Base-by-base conservation (phyloP, 2,888 invertebrate genomes). In the Clitarchus hookeri region DNA sequence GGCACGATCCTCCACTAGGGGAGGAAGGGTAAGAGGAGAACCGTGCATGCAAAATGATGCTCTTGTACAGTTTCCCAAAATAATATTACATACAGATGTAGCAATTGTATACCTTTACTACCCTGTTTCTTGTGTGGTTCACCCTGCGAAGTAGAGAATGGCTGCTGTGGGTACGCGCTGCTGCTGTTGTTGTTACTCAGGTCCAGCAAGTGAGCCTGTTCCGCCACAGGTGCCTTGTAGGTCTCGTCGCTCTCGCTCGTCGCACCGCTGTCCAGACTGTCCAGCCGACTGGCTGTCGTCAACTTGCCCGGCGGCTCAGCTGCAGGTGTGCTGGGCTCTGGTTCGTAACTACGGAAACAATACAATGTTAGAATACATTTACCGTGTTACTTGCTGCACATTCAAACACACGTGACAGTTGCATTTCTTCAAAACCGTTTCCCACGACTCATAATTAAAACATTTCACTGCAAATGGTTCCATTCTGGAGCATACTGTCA, bases 241-340 rank as follows among this genome's bases (percentile, higher is more conserved):
- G 89, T 90, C 88, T 91, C 91, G 87, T 91, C 91, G 87, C 89
- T 91, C 85, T 91, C 91, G 84, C 90, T 90, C 44, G 90, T 89
- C n/a, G 90, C 85, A 19, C 84, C 84, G 25, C 87, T 87, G 44
- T 87, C 87, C 44, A 85, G 88, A 88, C 90, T 90, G 48, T 84
- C 85, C 16, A 87, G 86, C 44, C 86, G 78, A 80, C 85, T 86
- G 48, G 48, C 77, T 12, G 53, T 77, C 8, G 85, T 54, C 25
- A 85, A 82, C 53, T 85, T 86, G 27, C 16, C 36, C 2, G 84
- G 54, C 19, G 84, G 12, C 19, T 48, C 84, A n/a, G 79, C 78
- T 27, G 48, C 44, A 6, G 84, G 84, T 23, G 79, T 78, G 78
- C 19, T 80, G 23, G 84, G 79, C 44, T 86, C 86, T 54, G 84